These are phyloP conservation scores for Centropristis striata DNA, from an alignment of 2,113 vertebrate genomes.

Conservation along the genomic window DNA sequence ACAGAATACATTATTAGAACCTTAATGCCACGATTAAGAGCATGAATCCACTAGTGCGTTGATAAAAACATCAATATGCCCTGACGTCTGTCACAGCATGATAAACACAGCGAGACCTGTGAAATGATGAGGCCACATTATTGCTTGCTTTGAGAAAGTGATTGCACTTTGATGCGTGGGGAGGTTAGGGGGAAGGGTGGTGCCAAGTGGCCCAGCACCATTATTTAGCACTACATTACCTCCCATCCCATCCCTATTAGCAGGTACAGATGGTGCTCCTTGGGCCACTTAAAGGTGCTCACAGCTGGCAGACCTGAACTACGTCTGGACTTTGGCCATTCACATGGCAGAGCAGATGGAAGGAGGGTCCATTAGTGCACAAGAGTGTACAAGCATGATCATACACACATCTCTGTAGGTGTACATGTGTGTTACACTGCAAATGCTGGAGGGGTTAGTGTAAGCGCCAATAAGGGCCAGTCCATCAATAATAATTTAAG, in stretches of 20 bases:
- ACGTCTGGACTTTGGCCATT: slow-evolving; percentile 71
- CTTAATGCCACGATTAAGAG: background rate
- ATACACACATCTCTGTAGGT: background rate
- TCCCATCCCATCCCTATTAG: slow-evolving; percentile 73
- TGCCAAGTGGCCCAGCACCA: slow-evolving; percentile 67
- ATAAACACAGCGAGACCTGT: slow-evolving; percentile 46
- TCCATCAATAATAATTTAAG: no score
- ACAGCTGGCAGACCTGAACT: slow-evolving; percentile 71
- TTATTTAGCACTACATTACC: slow-evolving; percentile 81
- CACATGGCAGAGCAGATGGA: slow-evolving; percentile 62
- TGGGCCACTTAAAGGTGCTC: slow-evolving; percentile 68
- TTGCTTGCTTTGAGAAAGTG: slow-evolving; percentile 57
- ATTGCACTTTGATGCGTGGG: slow-evolving; percentile 59
- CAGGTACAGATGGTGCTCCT: slow-evolving; percentile 77
- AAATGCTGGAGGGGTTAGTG: background rate
- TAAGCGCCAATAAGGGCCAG: no score
- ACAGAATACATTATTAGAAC: slow-evolving; percentile 4
- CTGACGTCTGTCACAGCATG: slow-evolving; percentile 28
- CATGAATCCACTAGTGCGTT: background rate
- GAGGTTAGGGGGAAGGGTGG: slow-evolving; percentile 41
- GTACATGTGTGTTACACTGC: background rate
- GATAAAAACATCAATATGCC: slow-evolving; percentile 22
- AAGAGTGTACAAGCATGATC: background rate
- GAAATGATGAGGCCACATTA: slow-evolving; percentile 57
- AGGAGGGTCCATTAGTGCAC: slow-evolving; percentile 37